These are phyloP conservation scores for Marasmarcha lunaedactyla DNA, from an alignment of 2,888 invertebrate genomes.

Conservation along the genomic window DNA sequence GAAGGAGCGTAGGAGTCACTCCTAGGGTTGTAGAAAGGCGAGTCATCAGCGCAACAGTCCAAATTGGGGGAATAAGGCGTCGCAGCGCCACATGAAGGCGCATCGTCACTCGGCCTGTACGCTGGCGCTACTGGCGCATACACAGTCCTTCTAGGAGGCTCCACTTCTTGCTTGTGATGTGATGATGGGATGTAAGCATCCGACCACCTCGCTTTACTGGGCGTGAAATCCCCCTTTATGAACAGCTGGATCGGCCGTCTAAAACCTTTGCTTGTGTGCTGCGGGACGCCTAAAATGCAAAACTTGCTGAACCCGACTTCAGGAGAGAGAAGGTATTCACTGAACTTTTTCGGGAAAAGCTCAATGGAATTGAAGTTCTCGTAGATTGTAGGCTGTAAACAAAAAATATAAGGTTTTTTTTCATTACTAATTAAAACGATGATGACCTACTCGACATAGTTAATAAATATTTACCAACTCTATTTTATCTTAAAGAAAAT, in stretches of 20 bases:
- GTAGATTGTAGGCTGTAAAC: slow-evolving; percentile 83
- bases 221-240: slow-evolving; percentile 74
- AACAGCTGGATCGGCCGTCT: slow-evolving; percentile 83
- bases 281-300: slow-evolving; percentile 84
- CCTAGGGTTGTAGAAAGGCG: slow-evolving; percentile 64
- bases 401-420: slow-evolving; percentile 7
- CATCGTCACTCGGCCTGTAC: slow-evolving; percentile 61
- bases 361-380: slow-evolving; percentile 88
- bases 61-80: slow-evolving; percentile 63
- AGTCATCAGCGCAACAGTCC: slow-evolving; percentile 55
- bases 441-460: no score
- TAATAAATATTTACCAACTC: no score
- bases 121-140: slow-evolving; percentile 60
- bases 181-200: slow-evolving; percentile 75
- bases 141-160: slow-evolving; percentile 63
- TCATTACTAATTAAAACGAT: not conserved
- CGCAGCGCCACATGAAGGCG: slow-evolving; percentile 63
- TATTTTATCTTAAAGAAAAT: no score
- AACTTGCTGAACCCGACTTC: slow-evolving; percentile 94
- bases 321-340: slow-evolving; percentile 88
- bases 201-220: slow-evolving; percentile 73
- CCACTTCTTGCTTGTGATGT: slow-evolving; percentile 69
- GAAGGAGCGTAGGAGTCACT: slow-evolving; percentile 65
- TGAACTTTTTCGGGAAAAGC: slow-evolving; percentile 92
- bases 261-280: slow-evolving; percentile 90